Conservation (phyloP, 2,113 vertebrate genomes). For the Carlito syrichta region DNA sequence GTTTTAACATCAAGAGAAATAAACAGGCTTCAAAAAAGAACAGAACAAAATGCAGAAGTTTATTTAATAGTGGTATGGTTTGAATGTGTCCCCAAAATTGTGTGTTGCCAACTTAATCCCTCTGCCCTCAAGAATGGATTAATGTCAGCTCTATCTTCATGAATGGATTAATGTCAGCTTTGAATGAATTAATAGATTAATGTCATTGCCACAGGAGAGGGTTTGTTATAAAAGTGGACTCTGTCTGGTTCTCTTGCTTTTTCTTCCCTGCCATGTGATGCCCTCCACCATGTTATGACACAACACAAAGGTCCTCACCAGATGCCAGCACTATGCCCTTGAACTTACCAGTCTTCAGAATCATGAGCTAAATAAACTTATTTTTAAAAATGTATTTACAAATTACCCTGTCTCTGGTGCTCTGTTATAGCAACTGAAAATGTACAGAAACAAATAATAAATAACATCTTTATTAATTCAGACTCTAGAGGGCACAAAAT, state of each 20-base stretch:
- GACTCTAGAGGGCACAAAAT: not conserved
- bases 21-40: not conserved
- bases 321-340: not conserved
- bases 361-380: not conserved
- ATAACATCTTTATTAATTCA: not conserved
- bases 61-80: not conserved
- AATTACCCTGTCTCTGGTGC: not conserved
- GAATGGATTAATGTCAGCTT: not conserved
- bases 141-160: not conserved
- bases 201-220: not conserved
- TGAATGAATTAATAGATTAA: not conserved
- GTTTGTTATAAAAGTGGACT: not conserved
- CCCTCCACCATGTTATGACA: not conserved
- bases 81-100: not conserved
- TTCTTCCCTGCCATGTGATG: not conserved
- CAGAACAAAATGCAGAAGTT: not conserved
- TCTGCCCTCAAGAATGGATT: not conserved
- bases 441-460: not conserved
- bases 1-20: not conserved
- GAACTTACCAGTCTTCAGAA: not conserved
- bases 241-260: not conserved
- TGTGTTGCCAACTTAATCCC: not conserved
- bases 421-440: not conserved
- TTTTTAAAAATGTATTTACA: not conserved
- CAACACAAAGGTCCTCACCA: not conserved